Evolutionary conservation across 2,888 invertebrate genomes (phyloP), one percentile per base, ranked within the genome.

Genomic region (Temnothorax rugatulus): DNA sequence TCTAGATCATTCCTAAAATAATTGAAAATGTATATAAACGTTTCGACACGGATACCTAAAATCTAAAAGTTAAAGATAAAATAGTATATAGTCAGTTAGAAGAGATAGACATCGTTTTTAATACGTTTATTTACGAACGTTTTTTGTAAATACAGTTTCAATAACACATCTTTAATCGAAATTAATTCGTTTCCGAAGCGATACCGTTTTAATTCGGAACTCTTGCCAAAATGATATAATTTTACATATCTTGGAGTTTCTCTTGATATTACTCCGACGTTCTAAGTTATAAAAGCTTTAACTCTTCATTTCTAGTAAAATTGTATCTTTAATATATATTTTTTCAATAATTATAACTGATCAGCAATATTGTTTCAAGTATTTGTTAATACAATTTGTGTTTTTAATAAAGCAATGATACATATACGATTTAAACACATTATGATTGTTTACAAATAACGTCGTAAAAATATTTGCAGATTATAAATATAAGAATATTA

Each of bases 201-300:
- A 69, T 52, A 9, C 15, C 21, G 13, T 9, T 54, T 73, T 73
- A 73, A 73, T 54, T 73, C 21, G 9, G 38, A 52, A 15, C 34
- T 38, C 11, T 73, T 54, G 21, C 3, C 15, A 15, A 54, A 73
- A 38, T 15, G 1, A 73, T 41, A 38, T 41, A 21, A 38, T 7
- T 71, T 52, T 52, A 50, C 7, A 15, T 68, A 44, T 66, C 4
- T 66, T 25, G 7, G 3, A 5, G 4, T 25, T 47, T 68, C 9
- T 68, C 0, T 25, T 21, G 4, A 29, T 7, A 34, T 34, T 7
- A 34, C 2, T 34, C 5, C n/a, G 34, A n/a, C 1, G 4, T 69
- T 69, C 4, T 52, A 50, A 50, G 34, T 18, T 68, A 68, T 25
- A 25, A 66, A 11, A 13, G 3, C 0, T 5, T 68, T 7, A 44